Evolutionary conservation across 2,888 invertebrate genomes (phyloP).

Genomic region (Acrobasis consociella): DNA sequence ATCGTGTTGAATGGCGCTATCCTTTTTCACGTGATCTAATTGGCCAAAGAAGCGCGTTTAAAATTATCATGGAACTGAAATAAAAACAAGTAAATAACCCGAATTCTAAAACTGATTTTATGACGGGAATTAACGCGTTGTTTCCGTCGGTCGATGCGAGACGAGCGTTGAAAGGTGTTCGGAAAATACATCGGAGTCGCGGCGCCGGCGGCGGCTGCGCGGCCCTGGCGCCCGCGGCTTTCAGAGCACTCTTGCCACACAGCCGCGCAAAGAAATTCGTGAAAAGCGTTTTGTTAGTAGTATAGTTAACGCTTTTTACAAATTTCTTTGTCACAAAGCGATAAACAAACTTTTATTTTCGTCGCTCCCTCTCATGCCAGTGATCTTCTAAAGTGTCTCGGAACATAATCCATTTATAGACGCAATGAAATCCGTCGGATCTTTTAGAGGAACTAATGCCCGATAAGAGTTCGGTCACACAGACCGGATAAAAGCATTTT

Average conservation of each 20-base stretch:
- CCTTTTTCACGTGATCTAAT: slow-evolving; percentile 75
- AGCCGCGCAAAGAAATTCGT: too few species aligned
- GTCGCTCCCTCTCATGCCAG: not conserved
- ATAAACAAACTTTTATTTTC: slow-evolving; percentile 32
- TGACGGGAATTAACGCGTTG: slow-evolving; percentile 83
- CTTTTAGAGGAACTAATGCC: slow-evolving; percentile 4
- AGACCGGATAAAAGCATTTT: too few species aligned
- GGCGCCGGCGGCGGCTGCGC: slow-evolving; percentile 37
- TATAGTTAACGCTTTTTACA: slow-evolving; percentile 24
- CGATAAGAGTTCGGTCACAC: not conserved
- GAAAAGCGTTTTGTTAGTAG: too few species aligned
- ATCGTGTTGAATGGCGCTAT: slow-evolving; percentile 33
- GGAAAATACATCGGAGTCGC: slow-evolving; percentile 72
- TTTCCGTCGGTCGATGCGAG: slow-evolving; percentile 81
- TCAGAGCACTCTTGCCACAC: slow-evolving; percentile 61
- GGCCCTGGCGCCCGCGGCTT: slow-evolving; percentile 47
- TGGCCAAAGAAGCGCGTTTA: slow-evolving; percentile 74
- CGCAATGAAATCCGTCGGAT: not conserved
- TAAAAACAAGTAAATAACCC: slow-evolving; percentile 82
- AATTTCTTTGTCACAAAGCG: slow-evolving; percentile 31
- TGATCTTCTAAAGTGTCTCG: slow-evolving; percentile 6
- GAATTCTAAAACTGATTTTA: slow-evolving; percentile 83
- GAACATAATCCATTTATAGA: slow-evolving; percentile 16
- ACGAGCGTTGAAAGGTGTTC: slow-evolving; percentile 80
- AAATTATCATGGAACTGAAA: slow-evolving; percentile 80